These are phyloP conservation scores for Branchinecta lindahli DNA, from an alignment of 1,140 invertebrate genomes.

Conservation along the genomic window DNA sequence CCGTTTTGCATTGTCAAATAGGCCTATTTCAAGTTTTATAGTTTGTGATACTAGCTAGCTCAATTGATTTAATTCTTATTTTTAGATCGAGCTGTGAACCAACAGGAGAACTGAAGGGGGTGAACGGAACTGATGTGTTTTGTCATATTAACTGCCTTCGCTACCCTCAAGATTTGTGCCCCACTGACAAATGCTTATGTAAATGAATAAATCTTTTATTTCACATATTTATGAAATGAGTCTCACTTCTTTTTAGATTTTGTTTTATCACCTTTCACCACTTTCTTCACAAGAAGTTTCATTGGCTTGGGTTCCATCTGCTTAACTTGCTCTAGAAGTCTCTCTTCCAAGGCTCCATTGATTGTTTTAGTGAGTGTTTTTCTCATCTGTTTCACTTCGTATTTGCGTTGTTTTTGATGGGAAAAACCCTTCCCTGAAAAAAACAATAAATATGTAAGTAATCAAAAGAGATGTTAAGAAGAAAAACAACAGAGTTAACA, in stretches of 20 bases:
- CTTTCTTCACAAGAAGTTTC: constrained; percentile 16
- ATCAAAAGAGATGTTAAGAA: too few species aligned
- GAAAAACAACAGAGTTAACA: too few species aligned
- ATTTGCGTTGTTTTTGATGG: constrained; percentile 12
- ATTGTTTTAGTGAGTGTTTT: constrained; percentile 20
- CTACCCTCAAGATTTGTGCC: constrained; percentile 15
- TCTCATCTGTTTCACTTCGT: constrained; percentile 18
- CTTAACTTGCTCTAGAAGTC: constrained; percentile 18
- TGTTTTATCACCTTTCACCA: constrained; percentile 12
- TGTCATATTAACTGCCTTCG: constrained; percentile 21
- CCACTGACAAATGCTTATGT: constrained; percentile 17
- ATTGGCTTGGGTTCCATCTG: constrained; percentile 16
- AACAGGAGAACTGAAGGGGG: constrained; percentile 14
- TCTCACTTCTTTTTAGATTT: background rate
- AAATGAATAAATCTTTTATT: constrained; percentile 14
- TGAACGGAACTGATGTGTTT: constrained; percentile 16
- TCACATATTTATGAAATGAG: background rate
- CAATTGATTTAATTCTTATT: background rate
- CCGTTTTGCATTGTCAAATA: too few species aligned
- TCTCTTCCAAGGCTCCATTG: constrained; percentile 19
- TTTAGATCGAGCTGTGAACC: constrained; percentile 17
- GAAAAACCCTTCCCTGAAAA: constrained; percentile 1
- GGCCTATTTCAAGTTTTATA: too few species aligned
- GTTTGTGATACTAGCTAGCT: too few species aligned
- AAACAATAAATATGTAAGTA: background rate